A percentile compares a stretch with the other conserved stretches of the same genome.
Conservation (phyloP, 2,797 vertebrate species). For the Atherinosoma microstoma region DNA sequence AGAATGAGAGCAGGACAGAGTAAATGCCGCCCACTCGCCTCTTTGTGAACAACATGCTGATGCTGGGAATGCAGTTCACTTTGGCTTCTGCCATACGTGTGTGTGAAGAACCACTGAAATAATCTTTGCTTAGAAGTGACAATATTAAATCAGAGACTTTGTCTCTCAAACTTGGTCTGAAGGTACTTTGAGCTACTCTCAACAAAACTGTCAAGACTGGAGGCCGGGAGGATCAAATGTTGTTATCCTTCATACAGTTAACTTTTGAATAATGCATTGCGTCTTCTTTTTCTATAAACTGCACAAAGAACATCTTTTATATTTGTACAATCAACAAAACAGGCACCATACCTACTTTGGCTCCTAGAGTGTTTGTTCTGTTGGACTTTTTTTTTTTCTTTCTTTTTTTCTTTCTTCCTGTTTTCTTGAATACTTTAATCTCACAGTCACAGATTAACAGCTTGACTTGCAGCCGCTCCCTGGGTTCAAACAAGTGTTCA, state of each 20-base stretch:
- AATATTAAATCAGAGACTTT: conserved; percentile 54
- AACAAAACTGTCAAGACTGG: conserved; percentile 44
- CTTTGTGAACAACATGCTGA: conserved; percentile 67
- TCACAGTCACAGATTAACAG: conserved; percentile 26
- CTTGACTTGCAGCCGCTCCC: conserved; percentile 37
- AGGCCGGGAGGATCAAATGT: conserved; percentile 41
- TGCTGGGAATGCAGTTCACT: conserved; percentile 58
- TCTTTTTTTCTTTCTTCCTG: not conserved
- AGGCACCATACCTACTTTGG: conserved; percentile 49
- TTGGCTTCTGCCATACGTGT: conserved; percentile 52
- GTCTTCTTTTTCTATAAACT: conserved; percentile 35
- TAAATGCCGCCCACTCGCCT: conserved; percentile 75
- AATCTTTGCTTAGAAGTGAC: conserved; percentile 70
- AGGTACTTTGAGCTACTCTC: conserved; percentile 52
- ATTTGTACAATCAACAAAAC: conserved; percentile 69
- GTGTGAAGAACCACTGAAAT: conserved; percentile 50
- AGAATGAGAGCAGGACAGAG: conserved; percentile 67
- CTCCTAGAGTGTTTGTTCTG: conserved; percentile 38
- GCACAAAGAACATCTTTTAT: conserved; percentile 42
- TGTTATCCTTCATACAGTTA: conserved; percentile 39
- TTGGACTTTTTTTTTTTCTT: conserved; percentile 1
- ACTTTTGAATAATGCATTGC: conserved; percentile 39
- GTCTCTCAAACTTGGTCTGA: conserved; percentile 47
- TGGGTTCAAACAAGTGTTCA: conserved; percentile 21
- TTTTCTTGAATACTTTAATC: conserved; percentile 25